A percentile compares a stretch with the other conserved stretches of the same genome.
Conservation (phyloP, 92 coral and sea anemone species). For the Palythoa heliodiscus region DNA sequence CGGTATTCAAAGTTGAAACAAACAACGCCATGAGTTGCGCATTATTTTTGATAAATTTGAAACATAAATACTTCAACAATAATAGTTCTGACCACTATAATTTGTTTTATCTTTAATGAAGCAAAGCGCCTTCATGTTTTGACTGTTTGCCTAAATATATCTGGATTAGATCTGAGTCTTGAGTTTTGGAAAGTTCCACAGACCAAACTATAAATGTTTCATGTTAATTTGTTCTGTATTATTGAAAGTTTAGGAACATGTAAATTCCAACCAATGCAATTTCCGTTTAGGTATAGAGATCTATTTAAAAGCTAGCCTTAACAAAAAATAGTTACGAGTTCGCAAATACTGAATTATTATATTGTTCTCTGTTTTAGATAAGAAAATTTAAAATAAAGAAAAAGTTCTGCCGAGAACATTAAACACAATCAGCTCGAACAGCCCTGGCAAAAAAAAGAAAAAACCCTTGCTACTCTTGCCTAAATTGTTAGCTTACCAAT, state of each 20-base stretch:
- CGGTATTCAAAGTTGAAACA: too few species aligned
- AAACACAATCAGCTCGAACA: conserved; percentile 18
- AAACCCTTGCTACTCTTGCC: not conserved
- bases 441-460: not conserved
- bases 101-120: not conserved
- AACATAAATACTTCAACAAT: not conserved
- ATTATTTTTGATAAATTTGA: not conserved
- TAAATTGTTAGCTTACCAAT: not conserved
- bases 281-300: not conserved
- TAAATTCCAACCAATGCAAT: not conserved
- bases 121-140: not conserved
- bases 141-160: not conserved
- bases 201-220: not conserved
- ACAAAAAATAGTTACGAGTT: not conserved
- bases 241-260: not conserved
- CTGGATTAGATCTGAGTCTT: not conserved
- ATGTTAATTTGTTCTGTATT: not conserved
- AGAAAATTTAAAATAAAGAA: conserved; percentile 8
- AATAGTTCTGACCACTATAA: not conserved
- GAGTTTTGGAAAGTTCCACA: not conserved
- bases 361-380: conserved; percentile 4
- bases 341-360: conserved; percentile 8
- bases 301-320: not conserved
- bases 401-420: conserved; percentile 6
- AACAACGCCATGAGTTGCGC: too few species aligned